These are phyloP conservation scores for Leptinotarsa peninsularis DNA, from an alignment of 2,888 invertebrate species.

Conservation along the genomic window DNA sequence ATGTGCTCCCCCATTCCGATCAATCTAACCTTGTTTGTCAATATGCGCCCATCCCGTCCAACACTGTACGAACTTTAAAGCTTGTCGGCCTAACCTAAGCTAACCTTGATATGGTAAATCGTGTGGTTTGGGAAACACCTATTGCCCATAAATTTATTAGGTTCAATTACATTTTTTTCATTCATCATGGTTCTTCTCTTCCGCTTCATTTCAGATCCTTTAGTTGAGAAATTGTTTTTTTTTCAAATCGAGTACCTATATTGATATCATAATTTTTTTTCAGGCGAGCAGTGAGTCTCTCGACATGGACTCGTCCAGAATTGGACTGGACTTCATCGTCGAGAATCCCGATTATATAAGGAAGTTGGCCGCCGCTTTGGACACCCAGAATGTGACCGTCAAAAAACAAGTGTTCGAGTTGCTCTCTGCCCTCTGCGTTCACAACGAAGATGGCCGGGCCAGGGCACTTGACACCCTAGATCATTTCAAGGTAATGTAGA, in stretches of 20 bases:
- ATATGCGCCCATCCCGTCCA: too few species aligned
- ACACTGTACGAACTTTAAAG: too few species aligned
- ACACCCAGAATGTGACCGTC: conserved; percentile 89
- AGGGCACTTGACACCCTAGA: conserved; percentile 91
- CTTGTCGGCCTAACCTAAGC: too few species aligned
- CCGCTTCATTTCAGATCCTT: too few species aligned
- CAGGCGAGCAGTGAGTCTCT: conserved; percentile 49
- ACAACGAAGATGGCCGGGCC: conserved; percentile 90
- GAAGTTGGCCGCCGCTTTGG: conserved; percentile 92
- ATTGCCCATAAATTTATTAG: too few species aligned
- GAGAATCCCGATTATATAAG: conserved; percentile 92
- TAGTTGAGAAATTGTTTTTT: too few species aligned
- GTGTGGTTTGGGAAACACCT: too few species aligned
- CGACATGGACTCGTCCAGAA: conserved; percentile 82
- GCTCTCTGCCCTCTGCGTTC: conserved; percentile 92
- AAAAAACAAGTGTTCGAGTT: conserved; percentile 98
- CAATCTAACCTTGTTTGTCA: too few species aligned
- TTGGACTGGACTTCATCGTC: conserved; percentile 94
- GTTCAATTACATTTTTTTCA: too few species aligned
- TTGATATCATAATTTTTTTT: conserved; percentile 25
- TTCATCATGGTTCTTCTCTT: too few species aligned
- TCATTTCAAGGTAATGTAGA: conserved; percentile 84
- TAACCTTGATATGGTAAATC: too few species aligned
- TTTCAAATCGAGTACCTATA: not conserved
- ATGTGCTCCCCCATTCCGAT: too few species aligned